Base-by-base conservation (phyloP, 2,888 invertebrate species). In the Drosophila meridiana region DNA sequence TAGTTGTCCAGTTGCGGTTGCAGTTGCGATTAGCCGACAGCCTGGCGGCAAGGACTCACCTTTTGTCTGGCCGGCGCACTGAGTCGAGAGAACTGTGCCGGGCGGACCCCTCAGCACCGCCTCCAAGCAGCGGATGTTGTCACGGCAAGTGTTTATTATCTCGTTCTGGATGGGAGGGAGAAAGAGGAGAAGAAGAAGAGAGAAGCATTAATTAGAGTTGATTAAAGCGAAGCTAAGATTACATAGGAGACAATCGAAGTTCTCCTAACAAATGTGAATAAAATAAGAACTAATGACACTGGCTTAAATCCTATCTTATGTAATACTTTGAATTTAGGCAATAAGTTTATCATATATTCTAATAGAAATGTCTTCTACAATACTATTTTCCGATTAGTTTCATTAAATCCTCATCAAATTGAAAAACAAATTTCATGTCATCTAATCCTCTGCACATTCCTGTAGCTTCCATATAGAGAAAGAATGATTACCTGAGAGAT, bases 111-210 rank as follows among this genome's bases (percentile, higher is more conserved):
- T 95, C 82, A 96, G 92, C 63, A 97, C 95, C 61, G 95, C 94
- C 91, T 96, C 96, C 93, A 98, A 94, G 90, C 97, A 96, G 91
- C 95, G 95, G 90, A 97, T 95, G 93, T 98, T 97, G 91, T 98
- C 97, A 87, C 96, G 96, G 94, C 98, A 98, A 70, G 97, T 96
- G 73, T 96, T 95, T 92, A 97, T 95, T 90, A 98, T 95, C 94
- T 98, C 98, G 93, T 95, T 96, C 98, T 98, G 93, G 0, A 42
- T 14, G 14, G n/a, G 5, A 6, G 14, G 28, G 9, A 0, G n/a
- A 48, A 14, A 50, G 40, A 20, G 42, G 20, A 2, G 14, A n/a
- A 38, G 7, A n/a, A 32, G 4, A 34, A 11, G 26, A 36, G 13
- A 34, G 20, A 4, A 34, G 4, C 5, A 26, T 52, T 36, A 34